A percentile compares a stretch with the other conserved stretches of the same genome.
These are phyloP conservation scores for Crotalus helleri DNA, from an alignment of 2,113 vertebrate genomes.

Conservation along the genomic window DNA sequence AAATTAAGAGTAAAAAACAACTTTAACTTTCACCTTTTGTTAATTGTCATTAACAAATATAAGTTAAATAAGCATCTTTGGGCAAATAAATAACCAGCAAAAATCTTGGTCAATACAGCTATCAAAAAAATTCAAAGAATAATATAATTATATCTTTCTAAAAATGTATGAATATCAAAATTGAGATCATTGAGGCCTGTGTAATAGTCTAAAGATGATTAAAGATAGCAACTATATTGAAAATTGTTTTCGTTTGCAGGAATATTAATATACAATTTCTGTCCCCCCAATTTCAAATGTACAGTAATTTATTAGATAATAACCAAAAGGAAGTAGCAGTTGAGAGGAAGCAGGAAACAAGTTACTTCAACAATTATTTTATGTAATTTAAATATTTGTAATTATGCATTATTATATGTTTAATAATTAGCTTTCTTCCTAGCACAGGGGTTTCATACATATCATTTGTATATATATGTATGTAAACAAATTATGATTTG, in stretches of 20 bases:
- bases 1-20: slow-evolving; percentile 37
- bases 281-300: not conserved
- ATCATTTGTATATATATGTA: not conserved
- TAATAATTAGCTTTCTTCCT: not conserved
- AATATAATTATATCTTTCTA: not conserved
- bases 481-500: not conserved
- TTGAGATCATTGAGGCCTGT: not conserved
- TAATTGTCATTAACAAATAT: slow-evolving; percentile 51
- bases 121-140: not conserved
- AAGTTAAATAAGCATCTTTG: slow-evolving; percentile 33
- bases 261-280: not conserved
- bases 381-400: not conserved
- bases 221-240: not conserved
- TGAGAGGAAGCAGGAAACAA: not conserved
- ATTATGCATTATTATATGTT: not conserved
- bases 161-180: not conserved
- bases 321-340: not conserved
- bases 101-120: not conserved
- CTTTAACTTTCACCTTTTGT: slow-evolving; percentile 46
- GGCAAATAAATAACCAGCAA: not conserved
- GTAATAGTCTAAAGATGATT: not conserved
- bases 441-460: not conserved
- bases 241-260: not conserved
- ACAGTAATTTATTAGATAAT: not conserved
- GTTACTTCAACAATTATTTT: not conserved